Percentiles rank a stretch among this genome's conserved stretches.
These are phyloP conservation scores for Steatornis caripensis DNA, from an alignment of 2,113 vertebrate species.

Conservation along the genomic window DNA sequence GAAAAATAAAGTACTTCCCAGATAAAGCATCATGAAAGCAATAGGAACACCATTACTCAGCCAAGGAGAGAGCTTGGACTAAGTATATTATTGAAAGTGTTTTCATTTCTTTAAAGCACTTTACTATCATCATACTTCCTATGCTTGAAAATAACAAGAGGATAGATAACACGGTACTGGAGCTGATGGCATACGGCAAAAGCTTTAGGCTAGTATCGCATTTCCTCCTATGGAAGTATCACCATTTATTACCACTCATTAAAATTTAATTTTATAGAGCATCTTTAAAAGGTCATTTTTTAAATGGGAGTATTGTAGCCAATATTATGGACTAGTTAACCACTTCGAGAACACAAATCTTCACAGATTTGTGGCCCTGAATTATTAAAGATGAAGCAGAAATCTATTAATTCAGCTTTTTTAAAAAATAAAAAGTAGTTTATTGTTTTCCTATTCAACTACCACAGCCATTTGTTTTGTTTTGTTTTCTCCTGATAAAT, in stretches of 20 bases:
- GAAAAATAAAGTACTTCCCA: background rate
- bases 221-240: slow-evolving; percentile 38
- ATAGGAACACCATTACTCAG: background rate
- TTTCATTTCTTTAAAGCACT: background rate
- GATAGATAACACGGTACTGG: background rate
- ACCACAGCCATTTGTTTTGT: background rate
- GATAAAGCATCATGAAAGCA: background rate
- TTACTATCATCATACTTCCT: background rate
- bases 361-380: slow-evolving; percentile 8
- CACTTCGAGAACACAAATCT: slow-evolving; percentile 17
- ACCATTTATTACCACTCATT: slow-evolving; percentile 57
- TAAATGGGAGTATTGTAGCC: slow-evolving; percentile 5
- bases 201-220: slow-evolving; percentile 15
- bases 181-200: background rate
- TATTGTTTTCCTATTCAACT: background rate
- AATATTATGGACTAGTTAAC: slow-evolving; percentile 41
- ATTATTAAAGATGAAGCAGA: background rate
- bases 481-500: background rate
- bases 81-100: background rate
- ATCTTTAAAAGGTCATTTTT: slow-evolving; percentile 66
- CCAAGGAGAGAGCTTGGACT: background rate
- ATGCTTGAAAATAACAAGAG: background rate
- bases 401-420: background rate
- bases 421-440: background rate
- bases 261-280: slow-evolving; percentile 63